Conservation (phyloP, 2,888 invertebrate species). For the Orthosia cruda region DNA sequence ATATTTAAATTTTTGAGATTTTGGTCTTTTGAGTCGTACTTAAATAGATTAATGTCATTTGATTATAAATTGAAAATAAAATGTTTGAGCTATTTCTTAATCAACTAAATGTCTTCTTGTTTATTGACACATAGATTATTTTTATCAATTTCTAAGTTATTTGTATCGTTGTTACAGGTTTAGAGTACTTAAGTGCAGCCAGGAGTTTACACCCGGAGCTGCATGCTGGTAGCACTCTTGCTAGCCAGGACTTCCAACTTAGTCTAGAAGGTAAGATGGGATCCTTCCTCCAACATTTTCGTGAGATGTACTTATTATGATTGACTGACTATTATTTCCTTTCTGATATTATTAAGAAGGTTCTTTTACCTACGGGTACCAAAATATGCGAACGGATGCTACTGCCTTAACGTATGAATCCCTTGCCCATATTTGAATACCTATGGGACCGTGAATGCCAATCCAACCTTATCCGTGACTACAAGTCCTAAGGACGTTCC, state of each 20-base stretch:
- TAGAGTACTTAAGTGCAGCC: slow-evolving; percentile 90
- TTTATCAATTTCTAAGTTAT: slow-evolving; percentile 5
- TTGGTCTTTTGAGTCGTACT: slow-evolving; percentile 31
- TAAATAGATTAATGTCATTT: slow-evolving; percentile 40
- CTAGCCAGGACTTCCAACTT: slow-evolving; percentile 97
- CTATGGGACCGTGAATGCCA: not conserved
- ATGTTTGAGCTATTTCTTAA: slow-evolving; percentile 31
- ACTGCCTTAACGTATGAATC: not conserved
- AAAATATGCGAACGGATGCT: not conserved
- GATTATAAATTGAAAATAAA: slow-evolving; percentile 22
- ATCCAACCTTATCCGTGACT: not conserved
- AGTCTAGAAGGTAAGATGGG: slow-evolving; percentile 96
- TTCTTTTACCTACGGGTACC: not conserved
- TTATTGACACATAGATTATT: not conserved
- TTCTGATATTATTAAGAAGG: not conserved
- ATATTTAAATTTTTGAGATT: slow-evolving; percentile 41
- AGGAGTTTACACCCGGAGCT: slow-evolving; percentile 92
- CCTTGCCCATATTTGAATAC: not conserved
- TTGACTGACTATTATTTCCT: not conserved
- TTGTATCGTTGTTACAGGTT: slow-evolving; percentile 81
- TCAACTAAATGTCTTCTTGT: slow-evolving; percentile 1
- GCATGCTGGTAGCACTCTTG: slow-evolving; percentile 93
- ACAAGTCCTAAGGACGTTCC: not conserved
- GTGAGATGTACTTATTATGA: not conserved
- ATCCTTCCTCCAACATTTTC: not conserved